phyloP scores from a whole-genome alignment of 2,888 invertebrate genomes.

The Prostheceraeus crozeri region DNA sequence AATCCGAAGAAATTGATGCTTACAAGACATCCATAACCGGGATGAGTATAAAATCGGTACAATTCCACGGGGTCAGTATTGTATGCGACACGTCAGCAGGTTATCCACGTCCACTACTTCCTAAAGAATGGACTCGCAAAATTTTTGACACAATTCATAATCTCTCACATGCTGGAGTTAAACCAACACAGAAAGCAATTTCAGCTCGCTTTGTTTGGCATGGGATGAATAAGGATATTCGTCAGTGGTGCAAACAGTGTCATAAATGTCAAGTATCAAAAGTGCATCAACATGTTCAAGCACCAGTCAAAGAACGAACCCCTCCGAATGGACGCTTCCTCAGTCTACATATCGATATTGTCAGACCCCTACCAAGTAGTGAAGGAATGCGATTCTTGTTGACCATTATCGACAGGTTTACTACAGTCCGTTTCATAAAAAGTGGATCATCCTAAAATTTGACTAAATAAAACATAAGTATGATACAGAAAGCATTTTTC shows the following conservation, averaged over 20 bases:
- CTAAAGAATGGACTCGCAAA: slow-evolving; percentile 14
- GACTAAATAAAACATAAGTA: no score
- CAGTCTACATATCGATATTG: slow-evolving; percentile 57
- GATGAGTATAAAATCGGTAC: no score
- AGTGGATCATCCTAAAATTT: no score
- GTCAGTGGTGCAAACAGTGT: slow-evolving; percentile 45
- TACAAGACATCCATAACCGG: no score
- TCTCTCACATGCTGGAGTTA: slow-evolving; percentile 21
- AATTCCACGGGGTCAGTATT: no score
- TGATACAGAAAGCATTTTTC: no score
- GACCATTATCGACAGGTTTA: slow-evolving; percentile 45
- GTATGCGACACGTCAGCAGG: slow-evolving; percentile 35
- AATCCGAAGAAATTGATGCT: no score
- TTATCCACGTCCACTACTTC: slow-evolving; percentile 37
- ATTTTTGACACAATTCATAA: slow-evolving; percentile 17
- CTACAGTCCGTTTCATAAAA: no score
- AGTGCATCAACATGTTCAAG: slow-evolving; percentile 45
- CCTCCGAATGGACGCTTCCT: slow-evolving; percentile 46
- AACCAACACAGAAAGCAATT: slow-evolving; percentile 33
- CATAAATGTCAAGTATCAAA: slow-evolving; percentile 49
- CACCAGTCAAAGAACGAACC: slow-evolving; percentile 31
- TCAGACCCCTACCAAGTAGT: slow-evolving; percentile 52
- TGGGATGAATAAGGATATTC: slow-evolving; percentile 42
- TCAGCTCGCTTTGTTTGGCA: slow-evolving; percentile 24
- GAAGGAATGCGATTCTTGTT: slow-evolving; percentile 41